Evolutionary conservation across 2,888 invertebrate genomes (phyloP).

Genomic region (Hyposoter dolosus): DNA sequence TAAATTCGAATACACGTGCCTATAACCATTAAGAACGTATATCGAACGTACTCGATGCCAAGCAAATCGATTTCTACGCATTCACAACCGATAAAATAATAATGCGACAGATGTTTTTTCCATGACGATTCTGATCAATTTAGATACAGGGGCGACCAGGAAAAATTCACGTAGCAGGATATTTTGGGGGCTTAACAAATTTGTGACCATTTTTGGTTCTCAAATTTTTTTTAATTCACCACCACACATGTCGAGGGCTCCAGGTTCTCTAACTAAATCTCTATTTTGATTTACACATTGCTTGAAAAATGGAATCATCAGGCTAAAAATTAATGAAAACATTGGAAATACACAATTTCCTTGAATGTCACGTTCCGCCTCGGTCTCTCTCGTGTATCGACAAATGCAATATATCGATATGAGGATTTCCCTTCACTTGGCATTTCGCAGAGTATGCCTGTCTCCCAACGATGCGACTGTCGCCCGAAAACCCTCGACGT

Average conservation of each 20-base stretch:
- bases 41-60: not conserved
- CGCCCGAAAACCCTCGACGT: slow-evolving; percentile 25
- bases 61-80: not conserved
- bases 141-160: too few species aligned
- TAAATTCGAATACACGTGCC: not conserved
- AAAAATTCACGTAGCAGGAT: too few species aligned
- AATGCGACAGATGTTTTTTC: too few species aligned
- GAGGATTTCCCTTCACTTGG: not conserved
- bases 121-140: too few species aligned
- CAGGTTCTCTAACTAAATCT: too few species aligned
- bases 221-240: too few species aligned
- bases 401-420: not conserved
- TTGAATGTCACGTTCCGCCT: not conserved
- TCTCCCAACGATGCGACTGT: slow-evolving; percentile 55
- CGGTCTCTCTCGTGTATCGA: not conserved
- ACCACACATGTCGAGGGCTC: too few species aligned
- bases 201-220: too few species aligned
- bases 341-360: not conserved
- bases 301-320: too few species aligned
- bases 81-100: not conserved
- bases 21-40: not conserved
- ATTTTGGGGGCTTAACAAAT: too few species aligned
- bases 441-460: slow-evolving; percentile 28
- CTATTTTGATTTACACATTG: too few species aligned
- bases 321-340: not conserved